Base-by-base conservation (phyloP, 2,888 invertebrate species). In the Andrena dorsata region DNA sequence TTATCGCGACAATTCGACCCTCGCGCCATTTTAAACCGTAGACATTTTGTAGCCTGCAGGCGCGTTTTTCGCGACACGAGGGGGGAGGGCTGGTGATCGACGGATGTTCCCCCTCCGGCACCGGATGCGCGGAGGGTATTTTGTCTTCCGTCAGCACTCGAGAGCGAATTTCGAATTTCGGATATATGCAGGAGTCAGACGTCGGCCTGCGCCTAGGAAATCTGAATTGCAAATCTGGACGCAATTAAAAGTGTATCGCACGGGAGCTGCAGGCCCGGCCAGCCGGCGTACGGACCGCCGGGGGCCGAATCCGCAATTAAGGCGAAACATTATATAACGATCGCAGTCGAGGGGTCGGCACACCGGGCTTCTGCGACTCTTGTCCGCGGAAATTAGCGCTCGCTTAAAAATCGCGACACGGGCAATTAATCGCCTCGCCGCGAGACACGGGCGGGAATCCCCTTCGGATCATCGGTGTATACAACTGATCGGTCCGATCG, bases 191-290 rank as follows among this genome's bases (percentile, higher is more conserved):
- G 56, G 82, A 76, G 85, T 30, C 80, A 77, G 77, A 65, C 78
- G 87, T 60, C 76, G 83, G 73, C 63, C 65, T 69, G 78, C 76
- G 80, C 76, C 79, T 72, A 60, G 71, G 60, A 69, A 86, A 91
- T 91, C 87, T 91, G 89, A 90, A 91, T 91, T 91, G 91, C 88
- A 91, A 91, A 91, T 91, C 85, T 72, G 86, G 84, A 85, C 87
- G 90, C 91, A 91, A 91, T 91, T 91, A 91, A 91, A 91, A 91
- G 88, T 89, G 86, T 90, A 90, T 91, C 89, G 90, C 82, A 79
- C 81, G 83, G 74, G 85, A 83, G 86, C 82, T 69, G 73, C 80
- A 70, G 79, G 73, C 78, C 77, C 41, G 76, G 58, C 61, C 83
- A 70, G 76, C 72, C 80, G 82, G 64, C 58, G 75, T 76, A 65